phyloP scores from a whole-genome alignment of 2,797 vertebrate species.

The Siniperca undulata region DNA sequence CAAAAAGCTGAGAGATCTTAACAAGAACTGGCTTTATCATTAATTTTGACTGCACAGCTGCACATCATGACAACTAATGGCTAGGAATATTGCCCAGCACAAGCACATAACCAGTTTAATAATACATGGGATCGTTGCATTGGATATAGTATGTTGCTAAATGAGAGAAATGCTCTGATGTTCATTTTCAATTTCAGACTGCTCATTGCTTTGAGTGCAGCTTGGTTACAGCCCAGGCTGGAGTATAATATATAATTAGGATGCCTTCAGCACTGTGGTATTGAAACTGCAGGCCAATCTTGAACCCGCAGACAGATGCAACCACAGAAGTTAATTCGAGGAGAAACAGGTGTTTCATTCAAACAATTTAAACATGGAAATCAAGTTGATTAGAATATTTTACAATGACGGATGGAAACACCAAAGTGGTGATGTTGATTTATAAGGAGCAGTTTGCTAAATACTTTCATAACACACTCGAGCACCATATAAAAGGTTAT shows the following conservation, averaged over 20 bases:
- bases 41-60: slow-evolving; percentile 16
- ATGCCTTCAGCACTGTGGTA: slow-evolving; percentile 8
- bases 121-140: slow-evolving; percentile 22
- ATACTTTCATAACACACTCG: slow-evolving; percentile 51
- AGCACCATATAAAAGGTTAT: slow-evolving; percentile 41
- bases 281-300: slow-evolving; percentile 6
- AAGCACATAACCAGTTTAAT: slow-evolving; percentile 27
- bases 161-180: slow-evolving; percentile 25
- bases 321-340: slow-evolving; percentile 42
- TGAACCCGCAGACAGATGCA: slow-evolving; percentile 28
- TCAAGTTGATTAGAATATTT: slow-evolving; percentile 54
- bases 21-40: slow-evolving; percentile 9
- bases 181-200: slow-evolving; percentile 38
- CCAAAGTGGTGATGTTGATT: slow-evolving; percentile 36
- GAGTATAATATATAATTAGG: slow-evolving; percentile 32
- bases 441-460: slow-evolving; percentile 50
- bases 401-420: slow-evolving; percentile 26
- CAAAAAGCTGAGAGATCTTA: slow-evolving; percentile 10
- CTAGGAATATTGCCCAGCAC: slow-evolving; percentile 16
- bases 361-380: slow-evolving; percentile 36
- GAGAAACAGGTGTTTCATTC: slow-evolving; percentile 61
- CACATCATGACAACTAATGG: slow-evolving; percentile 20
- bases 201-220: slow-evolving; percentile 37
- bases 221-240: slow-evolving; percentile 24
- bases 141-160: slow-evolving; percentile 10